Percentiles rank a stretch among this genome's conserved stretches.
phyloP scores from a whole-genome alignment of 2,888 invertebrate species.

The Aphidoletes aphidimyza region DNA sequence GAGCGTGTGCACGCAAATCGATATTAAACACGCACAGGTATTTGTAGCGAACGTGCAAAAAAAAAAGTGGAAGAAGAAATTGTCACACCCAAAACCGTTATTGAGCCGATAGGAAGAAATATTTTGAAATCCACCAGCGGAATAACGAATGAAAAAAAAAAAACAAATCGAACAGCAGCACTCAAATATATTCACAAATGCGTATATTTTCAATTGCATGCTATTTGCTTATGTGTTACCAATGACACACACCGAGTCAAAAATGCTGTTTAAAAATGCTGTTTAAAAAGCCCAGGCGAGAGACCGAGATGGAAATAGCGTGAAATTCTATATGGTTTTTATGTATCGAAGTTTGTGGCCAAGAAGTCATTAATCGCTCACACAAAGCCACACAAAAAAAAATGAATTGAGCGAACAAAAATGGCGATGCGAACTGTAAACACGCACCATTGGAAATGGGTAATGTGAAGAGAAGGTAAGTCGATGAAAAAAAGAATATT shows the following conservation, averaged over 20 bases:
- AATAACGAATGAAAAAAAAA: neutral
- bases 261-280: too few relatives aligned
- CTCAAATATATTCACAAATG: neutral
- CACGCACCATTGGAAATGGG: slow-evolving; percentile 45
- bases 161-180: too few relatives aligned
- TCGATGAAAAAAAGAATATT: neutral
- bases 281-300: too few relatives aligned
- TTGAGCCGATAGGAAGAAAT: slow-evolving; percentile 3
- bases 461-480: neutral
- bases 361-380: neutral
- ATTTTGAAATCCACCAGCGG: neutral
- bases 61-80: neutral
- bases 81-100: slow-evolving; percentile 53
- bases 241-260: too few relatives aligned
- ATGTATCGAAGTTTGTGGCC: neutral
- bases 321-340: neutral
- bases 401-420: neutral
- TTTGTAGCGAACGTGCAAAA: slow-evolving; percentile 24
- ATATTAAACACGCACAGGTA: slow-evolving; percentile 53
- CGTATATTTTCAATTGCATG: neutral
- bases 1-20: slow-evolving; percentile 43
- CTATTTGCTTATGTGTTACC: neutral
- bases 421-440: slow-evolving; percentile 1
- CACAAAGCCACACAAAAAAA: neutral
- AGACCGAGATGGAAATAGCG: too few relatives aligned